phyloP scores from a whole-genome alignment of 2,888 invertebrate genomes.

The Palloptera scutellata region DNA sequence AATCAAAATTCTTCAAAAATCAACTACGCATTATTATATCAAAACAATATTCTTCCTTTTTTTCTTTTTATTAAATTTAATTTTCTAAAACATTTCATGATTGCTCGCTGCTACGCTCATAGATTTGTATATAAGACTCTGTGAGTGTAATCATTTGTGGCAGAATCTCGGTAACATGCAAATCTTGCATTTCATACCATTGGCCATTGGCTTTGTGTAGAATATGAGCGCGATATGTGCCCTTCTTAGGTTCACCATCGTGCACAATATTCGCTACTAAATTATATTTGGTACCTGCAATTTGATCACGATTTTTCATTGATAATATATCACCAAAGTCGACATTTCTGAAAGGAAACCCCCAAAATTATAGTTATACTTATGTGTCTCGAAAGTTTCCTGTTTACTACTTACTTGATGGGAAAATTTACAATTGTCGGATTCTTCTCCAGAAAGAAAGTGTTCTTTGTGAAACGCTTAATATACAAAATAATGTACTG shows the following conservation, averaged over 20 bases:
- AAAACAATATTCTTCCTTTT: too few species aligned
- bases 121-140: constrained; percentile 96
- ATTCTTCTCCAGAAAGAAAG: constrained; percentile 98
- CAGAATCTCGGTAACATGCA: constrained; percentile 96
- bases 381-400: too few species aligned
- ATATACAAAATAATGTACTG: constrained; percentile 96
- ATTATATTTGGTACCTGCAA: constrained; percentile 90
- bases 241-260: constrained; percentile 94
- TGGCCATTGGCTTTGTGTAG: constrained; percentile 86
- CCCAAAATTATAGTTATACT: background rate
- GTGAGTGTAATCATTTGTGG: constrained; percentile 99
- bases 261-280: constrained; percentile 99
- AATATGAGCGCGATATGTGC: constrained; percentile 93
- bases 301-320: constrained; percentile 79
- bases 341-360: constrained; percentile 77
- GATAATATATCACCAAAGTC: constrained; percentile 96
- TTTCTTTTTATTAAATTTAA: constrained; percentile 1
- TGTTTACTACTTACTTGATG: constrained; percentile 83
- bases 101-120: constrained; percentile 65
- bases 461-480: constrained; percentile 98
- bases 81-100: constrained; percentile 6
- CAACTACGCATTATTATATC: too few species aligned
- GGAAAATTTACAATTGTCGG: constrained; percentile 99
- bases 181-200: constrained; percentile 94
- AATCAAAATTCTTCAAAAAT: too few species aligned